Conservation (phyloP, 2,113 vertebrate genomes). For the Steatornis caripensis region DNA sequence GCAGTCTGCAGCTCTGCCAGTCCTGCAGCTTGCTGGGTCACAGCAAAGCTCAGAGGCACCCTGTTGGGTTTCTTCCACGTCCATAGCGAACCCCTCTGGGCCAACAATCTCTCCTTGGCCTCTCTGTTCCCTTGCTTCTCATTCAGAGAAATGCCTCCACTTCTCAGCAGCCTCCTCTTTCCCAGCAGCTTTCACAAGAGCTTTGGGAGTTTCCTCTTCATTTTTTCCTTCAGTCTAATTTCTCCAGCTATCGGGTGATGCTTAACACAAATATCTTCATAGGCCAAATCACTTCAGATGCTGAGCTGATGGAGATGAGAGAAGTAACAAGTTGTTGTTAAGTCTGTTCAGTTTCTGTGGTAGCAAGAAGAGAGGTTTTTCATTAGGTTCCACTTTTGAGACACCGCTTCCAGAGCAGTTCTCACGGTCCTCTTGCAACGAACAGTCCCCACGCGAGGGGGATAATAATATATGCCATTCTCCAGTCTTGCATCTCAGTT, state of each 20-base stretch:
- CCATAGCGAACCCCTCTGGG: neutral
- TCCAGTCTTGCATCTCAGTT: neutral
- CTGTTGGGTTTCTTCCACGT: neutral
- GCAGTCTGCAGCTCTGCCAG: neutral
- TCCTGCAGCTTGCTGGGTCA: neutral
- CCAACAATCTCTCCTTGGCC: neutral
- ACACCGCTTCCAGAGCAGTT: neutral
- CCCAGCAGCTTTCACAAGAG: neutral
- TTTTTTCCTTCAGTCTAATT: neutral
- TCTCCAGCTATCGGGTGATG: neutral
- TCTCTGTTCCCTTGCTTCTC: neutral
- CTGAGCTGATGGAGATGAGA: neutral
- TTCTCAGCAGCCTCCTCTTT: neutral
- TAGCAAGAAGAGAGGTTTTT: neutral
- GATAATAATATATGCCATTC: neutral
- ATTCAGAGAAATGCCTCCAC: neutral
- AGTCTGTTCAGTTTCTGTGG: slow-evolving; percentile 45
- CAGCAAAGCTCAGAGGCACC: neutral
- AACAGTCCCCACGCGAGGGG: neutral
- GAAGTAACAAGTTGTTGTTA: neutral
- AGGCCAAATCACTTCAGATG: slow-evolving; percentile 22
- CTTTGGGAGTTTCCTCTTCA: neutral
- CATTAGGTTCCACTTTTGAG: neutral
- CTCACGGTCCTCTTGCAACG: neutral
- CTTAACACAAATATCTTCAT: neutral